phyloP scores from a whole-genome alignment of 2,888 invertebrate genomes.

The Drosophila anomalata region DNA sequence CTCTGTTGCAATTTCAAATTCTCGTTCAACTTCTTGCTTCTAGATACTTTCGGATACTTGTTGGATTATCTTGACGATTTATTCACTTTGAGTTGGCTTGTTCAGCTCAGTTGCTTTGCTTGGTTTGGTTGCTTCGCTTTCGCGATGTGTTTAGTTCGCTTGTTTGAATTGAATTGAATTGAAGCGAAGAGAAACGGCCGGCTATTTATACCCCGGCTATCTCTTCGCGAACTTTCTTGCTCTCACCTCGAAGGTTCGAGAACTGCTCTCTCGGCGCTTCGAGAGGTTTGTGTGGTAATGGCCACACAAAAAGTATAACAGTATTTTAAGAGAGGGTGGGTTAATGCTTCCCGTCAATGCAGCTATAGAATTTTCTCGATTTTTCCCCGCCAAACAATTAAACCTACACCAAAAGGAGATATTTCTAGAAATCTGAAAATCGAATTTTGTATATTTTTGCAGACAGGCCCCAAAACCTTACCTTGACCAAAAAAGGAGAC shows the following conservation, averaged over 20 bases:
- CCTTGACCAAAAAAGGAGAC: too few species aligned
- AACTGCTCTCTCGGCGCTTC: slow-evolving; percentile 43
- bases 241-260: slow-evolving; percentile 57
- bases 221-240: slow-evolving; percentile 28
- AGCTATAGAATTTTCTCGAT: background rate
- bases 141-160: slow-evolving; percentile 56
- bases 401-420: background rate
- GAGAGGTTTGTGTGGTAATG: slow-evolving; percentile 5
- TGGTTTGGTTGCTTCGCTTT: slow-evolving; percentile 19
- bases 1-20: background rate
- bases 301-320: background rate
- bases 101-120: slow-evolving; percentile 53
- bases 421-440: background rate
- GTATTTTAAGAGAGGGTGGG: background rate
- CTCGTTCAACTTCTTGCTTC: slow-evolving; percentile 1
- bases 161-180: slow-evolving; percentile 59
- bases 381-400: background rate
- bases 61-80: slow-evolving; percentile 5
- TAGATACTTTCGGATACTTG: background rate
- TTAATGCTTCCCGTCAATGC: background rate
- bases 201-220: slow-evolving; percentile 61
- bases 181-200: slow-evolving; percentile 33
- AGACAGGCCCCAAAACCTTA: too few species aligned
- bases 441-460: background rate
- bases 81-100: slow-evolving; percentile 38